These are phyloP conservation scores for Trichonephila clavipes DNA, from an alignment of 1,140 invertebrate genomes.

Conservation along the genomic window DNA sequence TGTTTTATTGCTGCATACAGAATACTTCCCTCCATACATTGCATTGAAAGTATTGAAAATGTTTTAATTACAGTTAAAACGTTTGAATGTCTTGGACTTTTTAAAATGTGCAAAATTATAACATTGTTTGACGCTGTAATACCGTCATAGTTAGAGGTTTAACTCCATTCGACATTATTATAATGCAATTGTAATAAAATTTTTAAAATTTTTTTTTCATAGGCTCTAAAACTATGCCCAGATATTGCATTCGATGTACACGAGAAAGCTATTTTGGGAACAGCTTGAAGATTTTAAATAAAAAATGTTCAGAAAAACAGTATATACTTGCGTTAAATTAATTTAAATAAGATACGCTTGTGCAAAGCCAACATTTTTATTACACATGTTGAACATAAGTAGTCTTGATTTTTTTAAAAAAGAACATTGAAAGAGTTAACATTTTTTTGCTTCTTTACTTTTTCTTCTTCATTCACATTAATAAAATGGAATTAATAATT, in stretches of 20 bases:
- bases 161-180: background rate
- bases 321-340: too few relatives aligned
- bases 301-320: too few relatives aligned
- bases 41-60: background rate
- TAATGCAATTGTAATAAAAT: background rate
- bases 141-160: background rate
- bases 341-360: too few relatives aligned
- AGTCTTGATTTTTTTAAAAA: too few relatives aligned
- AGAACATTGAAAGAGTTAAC: too few relatives aligned
- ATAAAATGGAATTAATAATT: too few relatives aligned
- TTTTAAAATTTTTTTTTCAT: background rate
- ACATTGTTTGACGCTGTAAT: background rate
- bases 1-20: too few relatives aligned
- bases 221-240: constrained; percentile 34
- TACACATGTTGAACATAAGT: too few relatives aligned
- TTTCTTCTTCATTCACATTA: too few relatives aligned
- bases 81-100: background rate
- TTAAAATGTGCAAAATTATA: background rate
- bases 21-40: background rate
- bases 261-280: constrained; percentile 30
- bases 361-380: too few relatives aligned
- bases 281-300: background rate
- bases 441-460: too few relatives aligned
- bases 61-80: background rate
- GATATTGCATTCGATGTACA: constrained; percentile 31